Evolutionary conservation across 2,888 invertebrate species (phyloP).

Genomic region (Pammene aurita): DNA sequence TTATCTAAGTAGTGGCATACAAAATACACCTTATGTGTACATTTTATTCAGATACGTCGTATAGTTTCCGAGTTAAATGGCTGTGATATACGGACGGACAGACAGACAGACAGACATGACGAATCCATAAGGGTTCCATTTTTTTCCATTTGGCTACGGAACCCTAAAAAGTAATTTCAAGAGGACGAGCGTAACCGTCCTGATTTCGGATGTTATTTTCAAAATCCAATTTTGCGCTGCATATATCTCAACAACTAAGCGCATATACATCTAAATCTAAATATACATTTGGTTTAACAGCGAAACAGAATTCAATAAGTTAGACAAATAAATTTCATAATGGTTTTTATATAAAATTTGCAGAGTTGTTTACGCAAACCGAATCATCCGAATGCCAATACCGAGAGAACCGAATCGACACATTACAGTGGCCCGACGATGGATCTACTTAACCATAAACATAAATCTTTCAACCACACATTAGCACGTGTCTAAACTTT

Average conservation of each 20-base stretch:
- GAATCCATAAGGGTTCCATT: too few relatives aligned
- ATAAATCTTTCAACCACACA: slow-evolving; percentile 45
- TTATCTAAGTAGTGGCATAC: too few relatives aligned
- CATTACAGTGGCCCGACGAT: slow-evolving; percentile 44
- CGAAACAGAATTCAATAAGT: slow-evolving; percentile 24
- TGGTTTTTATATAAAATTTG: slow-evolving; percentile 31
- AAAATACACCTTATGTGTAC: too few relatives aligned
- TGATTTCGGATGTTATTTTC: too few relatives aligned
- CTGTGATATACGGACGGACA: too few relatives aligned
- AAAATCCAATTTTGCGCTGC: neutral
- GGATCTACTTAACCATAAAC: slow-evolving; percentile 47
- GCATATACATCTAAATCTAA: neutral
- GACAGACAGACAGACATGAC: too few relatives aligned
- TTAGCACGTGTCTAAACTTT: slow-evolving; percentile 45
- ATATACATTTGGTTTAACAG: neutral
- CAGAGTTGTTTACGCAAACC: slow-evolving; percentile 34
- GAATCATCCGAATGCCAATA: slow-evolving; percentile 42
- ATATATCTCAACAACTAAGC: neutral
- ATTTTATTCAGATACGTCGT: too few relatives aligned
- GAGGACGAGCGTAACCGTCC: too few relatives aligned
- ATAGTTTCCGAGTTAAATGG: too few relatives aligned
- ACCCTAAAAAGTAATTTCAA: too few relatives aligned
- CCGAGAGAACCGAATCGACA: slow-evolving; percentile 24
- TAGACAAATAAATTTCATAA: slow-evolving; percentile 35
- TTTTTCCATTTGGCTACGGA: too few relatives aligned